Evolutionary conservation across 92 coral and sea anemone species (phyloP).

Genomic region (Zoanthus sansibaricus): DNA sequence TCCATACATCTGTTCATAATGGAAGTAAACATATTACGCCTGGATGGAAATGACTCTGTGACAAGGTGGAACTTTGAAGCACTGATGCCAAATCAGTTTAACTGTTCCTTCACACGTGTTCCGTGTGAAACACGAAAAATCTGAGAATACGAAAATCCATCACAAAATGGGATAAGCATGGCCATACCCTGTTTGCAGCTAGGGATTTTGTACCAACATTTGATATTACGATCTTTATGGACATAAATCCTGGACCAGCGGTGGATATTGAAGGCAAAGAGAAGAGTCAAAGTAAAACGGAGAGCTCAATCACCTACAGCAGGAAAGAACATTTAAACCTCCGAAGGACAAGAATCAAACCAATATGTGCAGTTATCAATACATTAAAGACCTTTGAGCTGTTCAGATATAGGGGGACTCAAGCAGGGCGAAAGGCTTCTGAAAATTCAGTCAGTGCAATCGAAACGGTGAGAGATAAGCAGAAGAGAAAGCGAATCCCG

Average conservation of each 20-base stretch:
- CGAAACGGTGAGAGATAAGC: not conserved
- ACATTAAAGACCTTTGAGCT: slow-evolving; percentile 6
- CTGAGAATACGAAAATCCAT: slow-evolving; percentile 4
- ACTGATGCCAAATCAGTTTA: not conserved
- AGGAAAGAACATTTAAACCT: slow-evolving; percentile 9
- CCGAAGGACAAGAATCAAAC: slow-evolving; percentile 8
- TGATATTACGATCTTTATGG: slow-evolving; percentile 37
- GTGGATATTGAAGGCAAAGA: slow-evolving; percentile 32
- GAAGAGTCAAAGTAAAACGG: not conserved
- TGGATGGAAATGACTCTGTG: slow-evolving; percentile 8
- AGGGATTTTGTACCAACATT: not conserved
- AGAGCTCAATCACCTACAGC: slow-evolving; percentile 3
- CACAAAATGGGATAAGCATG: slow-evolving; percentile 7
- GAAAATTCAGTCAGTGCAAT: not conserved
- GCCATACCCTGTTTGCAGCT: slow-evolving; percentile 8
- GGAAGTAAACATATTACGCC: not conserved
- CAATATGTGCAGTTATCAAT: slow-evolving; percentile 5
- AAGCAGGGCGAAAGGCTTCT: slow-evolving; percentile 9
- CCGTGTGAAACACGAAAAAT: not conserved
- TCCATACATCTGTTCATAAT: not conserved
- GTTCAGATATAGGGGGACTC: slow-evolving; percentile 15
- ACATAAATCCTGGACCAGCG: slow-evolving; percentile 38
- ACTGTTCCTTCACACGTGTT: slow-evolving; percentile 11
- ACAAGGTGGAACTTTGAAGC: not conserved
- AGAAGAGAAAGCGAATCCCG: not conserved